Evolutionary conservation across 2,797 vertebrate genomes (phyloP).

Genomic region (Phalanger gymnotis): DNA sequence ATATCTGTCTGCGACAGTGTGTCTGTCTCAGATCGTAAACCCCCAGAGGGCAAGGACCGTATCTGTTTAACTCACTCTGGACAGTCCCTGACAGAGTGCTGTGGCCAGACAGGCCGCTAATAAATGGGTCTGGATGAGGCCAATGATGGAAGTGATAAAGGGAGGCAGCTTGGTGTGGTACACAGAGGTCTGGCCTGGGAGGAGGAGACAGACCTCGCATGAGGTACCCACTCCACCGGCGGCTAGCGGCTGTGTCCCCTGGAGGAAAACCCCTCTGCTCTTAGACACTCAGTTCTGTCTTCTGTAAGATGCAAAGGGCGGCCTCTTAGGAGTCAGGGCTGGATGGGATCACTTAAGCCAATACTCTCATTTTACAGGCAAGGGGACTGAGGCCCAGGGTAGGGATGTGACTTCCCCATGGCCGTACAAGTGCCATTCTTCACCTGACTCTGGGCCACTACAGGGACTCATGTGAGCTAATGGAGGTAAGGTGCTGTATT

Average conservation of each 20-base stretch:
- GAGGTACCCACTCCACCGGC: background rate
- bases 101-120: background rate
- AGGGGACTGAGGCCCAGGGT: background rate
- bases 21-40: conserved; percentile 1
- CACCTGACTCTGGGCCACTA: background rate
- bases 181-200: background rate
- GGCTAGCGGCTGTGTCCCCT: background rate
- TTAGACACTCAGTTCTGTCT: background rate
- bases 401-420: background rate
- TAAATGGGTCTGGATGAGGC: background rate
- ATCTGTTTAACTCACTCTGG: background rate
- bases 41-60: background rate
- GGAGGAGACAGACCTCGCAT: background rate
- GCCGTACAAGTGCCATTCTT: background rate
- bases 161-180: background rate
- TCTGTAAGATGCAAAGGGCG: background rate
- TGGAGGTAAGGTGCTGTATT: background rate
- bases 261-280: background rate
- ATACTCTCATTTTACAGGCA: background rate
- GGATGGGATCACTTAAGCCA: background rate
- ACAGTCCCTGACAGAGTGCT: background rate
- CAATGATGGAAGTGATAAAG: background rate
- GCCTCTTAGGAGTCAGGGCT: background rate
- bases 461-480: background rate
- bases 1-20: background rate